Evolutionary conservation across 2,797 vertebrate genomes (phyloP), one percentile per base, ranked within the genome.

Genomic region (Urophycis tenuis): DNA sequence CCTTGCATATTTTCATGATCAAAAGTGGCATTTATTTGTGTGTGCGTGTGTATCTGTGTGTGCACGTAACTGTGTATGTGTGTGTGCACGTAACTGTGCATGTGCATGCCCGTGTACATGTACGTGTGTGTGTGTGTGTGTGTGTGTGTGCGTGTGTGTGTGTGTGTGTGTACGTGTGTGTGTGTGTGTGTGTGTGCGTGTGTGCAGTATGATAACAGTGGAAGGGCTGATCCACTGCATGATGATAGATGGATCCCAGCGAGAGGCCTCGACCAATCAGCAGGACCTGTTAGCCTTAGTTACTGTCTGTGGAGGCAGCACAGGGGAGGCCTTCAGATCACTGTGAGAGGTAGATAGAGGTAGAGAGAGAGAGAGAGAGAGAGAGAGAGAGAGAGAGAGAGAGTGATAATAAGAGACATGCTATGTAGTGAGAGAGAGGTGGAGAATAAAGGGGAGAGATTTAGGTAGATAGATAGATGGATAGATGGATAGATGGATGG

Each of bases 241-340:
- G 88, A 90, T 89, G 91, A 92, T 88, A 84, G 88, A 91, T 81
- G 85, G 11, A 85, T 89, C 88, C 90, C 85, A 88, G 82, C 80
- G 85, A 90, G 89, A 85, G 82, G 83, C 89, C 86, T 91, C 87
- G 91, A 92, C 92, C 93, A 92, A 92, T 92, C 90, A 90, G 84
- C 85, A 85, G 88, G 91, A 90, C 88, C 89, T 90, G 92, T 89
- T 91, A 86, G 81, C 33, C 34, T 17, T 34, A 82, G 33, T 73
- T 35, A 77, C 81, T 77, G 31, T 81, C 78, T 82, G 91, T 89
- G 81, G 85, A 80, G 84, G 83, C 83, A 75, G 77, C 33, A 17
- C 73, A 84, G 81, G 78, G 76, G 80, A 83, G 81, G 82, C 83
- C 12, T 33, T 81, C 86, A 83, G 82, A 74, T 90, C 90, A 91